A percentile compares a stretch with the other conserved stretches of the same genome.
Evolutionary conservation across 2,113 vertebrate genomes (phyloP).

Genomic region (Sebastes schlegelii): DNA sequence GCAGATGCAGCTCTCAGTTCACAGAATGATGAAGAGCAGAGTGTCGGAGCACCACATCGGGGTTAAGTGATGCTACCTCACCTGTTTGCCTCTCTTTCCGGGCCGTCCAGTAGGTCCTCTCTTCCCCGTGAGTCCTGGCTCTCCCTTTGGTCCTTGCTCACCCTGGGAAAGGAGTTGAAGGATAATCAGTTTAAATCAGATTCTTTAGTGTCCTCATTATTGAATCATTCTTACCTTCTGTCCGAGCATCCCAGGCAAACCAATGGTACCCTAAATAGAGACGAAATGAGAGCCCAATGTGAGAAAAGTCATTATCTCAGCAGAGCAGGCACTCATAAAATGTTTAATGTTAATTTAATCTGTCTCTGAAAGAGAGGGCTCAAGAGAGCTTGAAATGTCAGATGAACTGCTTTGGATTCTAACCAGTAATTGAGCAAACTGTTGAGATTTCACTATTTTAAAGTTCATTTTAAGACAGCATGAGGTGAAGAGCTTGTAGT

Average conservation of each 20-base stretch:
- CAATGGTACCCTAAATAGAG: conserved; percentile 68
- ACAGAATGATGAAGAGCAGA: too few relatives aligned
- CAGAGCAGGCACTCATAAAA: background rate
- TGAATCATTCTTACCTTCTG: conserved; percentile 70
- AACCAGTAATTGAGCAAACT: conserved; percentile 8
- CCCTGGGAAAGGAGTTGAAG: conserved; percentile 60
- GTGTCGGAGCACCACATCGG: too few relatives aligned
- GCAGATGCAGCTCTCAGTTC: background rate
- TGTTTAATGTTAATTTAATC: conserved; percentile 11
- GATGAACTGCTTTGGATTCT: background rate
- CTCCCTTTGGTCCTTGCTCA: conserved; percentile 77
- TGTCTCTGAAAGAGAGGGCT: background rate
- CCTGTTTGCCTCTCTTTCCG: conserved; percentile 82
- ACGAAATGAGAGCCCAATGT: conserved; percentile 4
- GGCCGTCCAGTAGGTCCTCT: conserved; percentile 79
- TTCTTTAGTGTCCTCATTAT: background rate
- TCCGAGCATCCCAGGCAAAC: conserved; percentile 79
- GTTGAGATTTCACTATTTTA: background rate
- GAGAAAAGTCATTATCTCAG: conserved; percentile 22
- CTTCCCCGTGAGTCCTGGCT: conserved; percentile 70
- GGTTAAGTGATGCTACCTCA: conserved; percentile 7
- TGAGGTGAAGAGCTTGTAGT: background rate
- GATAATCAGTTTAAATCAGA: conserved; percentile 1
- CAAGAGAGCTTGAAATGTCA: conserved; percentile 10
- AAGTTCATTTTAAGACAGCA: background rate